These are phyloP conservation scores for Sardinella longiceps DNA, from an alignment of 2,797 vertebrate species.

Conservation along the genomic window DNA sequence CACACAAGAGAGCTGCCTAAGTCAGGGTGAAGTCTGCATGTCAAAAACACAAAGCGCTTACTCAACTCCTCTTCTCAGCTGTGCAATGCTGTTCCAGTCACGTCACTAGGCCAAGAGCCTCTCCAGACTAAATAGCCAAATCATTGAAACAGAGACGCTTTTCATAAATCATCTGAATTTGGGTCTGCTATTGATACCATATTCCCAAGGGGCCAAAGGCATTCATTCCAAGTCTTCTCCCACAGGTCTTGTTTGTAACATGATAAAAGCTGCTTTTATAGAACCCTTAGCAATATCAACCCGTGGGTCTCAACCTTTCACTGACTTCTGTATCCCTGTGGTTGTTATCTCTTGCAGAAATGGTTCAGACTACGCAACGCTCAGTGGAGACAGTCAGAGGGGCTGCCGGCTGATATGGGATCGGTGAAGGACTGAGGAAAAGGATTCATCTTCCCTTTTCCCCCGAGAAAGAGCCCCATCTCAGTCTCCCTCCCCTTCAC, in stretches of 20 bases:
- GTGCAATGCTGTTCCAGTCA: neutral
- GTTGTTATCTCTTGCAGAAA: constrained; percentile 72
- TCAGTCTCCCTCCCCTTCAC: neutral
- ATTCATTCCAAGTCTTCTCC: neutral
- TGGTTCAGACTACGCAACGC: constrained; percentile 91
- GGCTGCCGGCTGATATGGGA: constrained; percentile 85
- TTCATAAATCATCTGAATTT: constrained; percentile 13
- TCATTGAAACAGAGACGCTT: neutral
- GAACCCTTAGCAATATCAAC: neutral
- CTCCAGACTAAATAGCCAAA: neutral
- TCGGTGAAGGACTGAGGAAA: constrained; percentile 87
- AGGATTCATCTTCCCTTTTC: neutral
- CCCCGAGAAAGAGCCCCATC: neutral
- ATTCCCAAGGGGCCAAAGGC: neutral
- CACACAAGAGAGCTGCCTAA: neutral
- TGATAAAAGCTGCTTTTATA: constrained; percentile 8
- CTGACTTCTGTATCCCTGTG: neutral
- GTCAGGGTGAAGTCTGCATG: neutral
- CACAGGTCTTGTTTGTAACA: neutral
- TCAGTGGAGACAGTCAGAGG: constrained; percentile 89
- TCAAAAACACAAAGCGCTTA: neutral
- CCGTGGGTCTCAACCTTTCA: neutral
- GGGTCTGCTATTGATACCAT: neutral
- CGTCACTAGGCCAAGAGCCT: neutral
- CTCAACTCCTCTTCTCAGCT: neutral